These are phyloP conservation scores for Caretta caretta DNA, from an alignment of 2,113 vertebrate genomes.

Conservation along the genomic window DNA sequence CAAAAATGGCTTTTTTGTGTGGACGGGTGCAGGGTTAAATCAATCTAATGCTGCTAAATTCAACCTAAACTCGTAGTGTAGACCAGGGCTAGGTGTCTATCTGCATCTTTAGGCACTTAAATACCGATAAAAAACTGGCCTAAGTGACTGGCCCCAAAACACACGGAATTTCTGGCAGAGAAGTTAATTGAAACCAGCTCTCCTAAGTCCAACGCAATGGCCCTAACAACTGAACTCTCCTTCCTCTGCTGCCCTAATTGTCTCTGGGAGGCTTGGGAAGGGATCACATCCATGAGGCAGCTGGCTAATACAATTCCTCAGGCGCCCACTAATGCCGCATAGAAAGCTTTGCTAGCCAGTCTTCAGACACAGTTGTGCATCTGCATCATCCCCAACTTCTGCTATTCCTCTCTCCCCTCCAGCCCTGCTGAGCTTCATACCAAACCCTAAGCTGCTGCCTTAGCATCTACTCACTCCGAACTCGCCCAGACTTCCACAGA, in stretches of 20 bases:
- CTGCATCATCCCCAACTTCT: not conserved
- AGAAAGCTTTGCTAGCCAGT: not conserved
- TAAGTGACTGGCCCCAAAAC: not conserved
- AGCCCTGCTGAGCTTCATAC: not conserved
- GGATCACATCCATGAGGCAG: not conserved
- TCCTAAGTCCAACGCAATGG: not conserved
- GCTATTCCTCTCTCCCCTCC: not conserved
- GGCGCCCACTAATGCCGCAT: not conserved
- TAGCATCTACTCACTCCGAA: not conserved
- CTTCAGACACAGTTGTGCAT: not conserved
- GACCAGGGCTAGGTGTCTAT: not conserved
- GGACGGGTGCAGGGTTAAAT: too few species aligned
- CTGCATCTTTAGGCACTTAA: too few species aligned
- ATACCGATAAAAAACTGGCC: not conserved
- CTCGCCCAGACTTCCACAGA: not conserved
- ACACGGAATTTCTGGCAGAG: not conserved
- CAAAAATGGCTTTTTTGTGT: too few species aligned
- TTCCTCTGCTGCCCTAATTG: not conserved
- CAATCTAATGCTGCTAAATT: too few species aligned
- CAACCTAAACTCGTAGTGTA: too few species aligned
- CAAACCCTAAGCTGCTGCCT: not conserved
- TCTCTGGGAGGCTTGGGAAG: not conserved
- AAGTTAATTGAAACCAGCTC: not conserved
- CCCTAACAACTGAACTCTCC: not conserved
- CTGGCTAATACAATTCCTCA: not conserved